Base-by-base conservation (phyloP, 2,888 invertebrate species). In the Spodoptera picta region DNA sequence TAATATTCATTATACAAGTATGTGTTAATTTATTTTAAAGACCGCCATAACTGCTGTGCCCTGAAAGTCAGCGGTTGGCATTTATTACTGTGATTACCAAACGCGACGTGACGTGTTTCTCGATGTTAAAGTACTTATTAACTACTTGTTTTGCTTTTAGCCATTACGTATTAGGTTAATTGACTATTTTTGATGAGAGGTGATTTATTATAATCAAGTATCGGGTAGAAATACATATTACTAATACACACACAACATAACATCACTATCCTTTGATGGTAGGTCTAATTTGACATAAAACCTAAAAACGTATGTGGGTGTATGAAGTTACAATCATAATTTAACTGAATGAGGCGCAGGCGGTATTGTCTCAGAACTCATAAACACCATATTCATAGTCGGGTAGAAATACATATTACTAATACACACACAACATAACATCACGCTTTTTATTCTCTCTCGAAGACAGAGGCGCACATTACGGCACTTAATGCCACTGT, bases 11-110 rank as follows among this genome's bases (percentile, higher is more conserved):
- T 48, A 55, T 57, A 36, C 7, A 45, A 41, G 5, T 45, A 46
- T 11, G 60, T 78, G 57, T 59, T 48, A 60, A 62, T 55, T 52
- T 46, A 64, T 49, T 50, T 64, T 41, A 64, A 69, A 58, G 14
- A 47, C 48, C 52, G 48, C 54, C 41, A 48, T 47, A 45, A 57
- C 51, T 59, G 43, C 56, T 41, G 27, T 44, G 50, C 70, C 69
- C 47, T 82, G 81, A 80, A 81, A 79, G 82, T 80, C 77, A 72
- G 60, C 57, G 53, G 73, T 71, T 79, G 69, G 60, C 69, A 81
- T 81, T 79, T 66, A 79, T 79, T 70, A 67, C 69, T 23, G 46
- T 44, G 52, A 71, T 75, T 70, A 70, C 67, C 47, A 54, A 69
- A 70, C 46, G 52, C 53, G 67, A 65, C 65, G 60, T 69, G 67